Percentiles rank a stretch among this genome's conserved stretches.
phyloP scores from a whole-genome alignment of 2,888 invertebrate genomes.

The Trachelus tabidus region DNA sequence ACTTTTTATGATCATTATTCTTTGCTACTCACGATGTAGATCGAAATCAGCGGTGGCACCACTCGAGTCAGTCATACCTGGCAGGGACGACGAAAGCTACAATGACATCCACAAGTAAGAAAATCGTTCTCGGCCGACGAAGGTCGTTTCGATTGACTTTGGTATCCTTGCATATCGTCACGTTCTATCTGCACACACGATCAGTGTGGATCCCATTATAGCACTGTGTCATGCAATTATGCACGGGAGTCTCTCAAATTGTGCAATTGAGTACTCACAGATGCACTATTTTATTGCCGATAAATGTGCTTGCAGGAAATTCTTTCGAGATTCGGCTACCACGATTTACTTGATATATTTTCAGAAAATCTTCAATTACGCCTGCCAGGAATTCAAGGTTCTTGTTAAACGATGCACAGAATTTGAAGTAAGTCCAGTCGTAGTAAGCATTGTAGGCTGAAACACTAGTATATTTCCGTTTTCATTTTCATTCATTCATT shows the following conservation, averaged over 20 bases:
- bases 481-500: background rate
- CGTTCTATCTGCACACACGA: slow-evolving; percentile 42
- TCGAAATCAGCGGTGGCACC: background rate
- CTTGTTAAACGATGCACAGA: background rate
- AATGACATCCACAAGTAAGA: background rate
- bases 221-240: slow-evolving; percentile 16
- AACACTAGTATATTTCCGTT: background rate
- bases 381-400: background rate
- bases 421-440: background rate
- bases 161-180: slow-evolving; percentile 48
- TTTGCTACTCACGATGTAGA: background rate
- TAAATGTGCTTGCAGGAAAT: background rate
- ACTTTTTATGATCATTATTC: background rate
- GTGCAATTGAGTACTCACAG: background rate
- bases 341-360: slow-evolving; percentile 11
- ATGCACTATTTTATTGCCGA: background rate
- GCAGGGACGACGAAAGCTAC: background rate
- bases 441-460: background rate
- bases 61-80: background rate
- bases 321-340: background rate
- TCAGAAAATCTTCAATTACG: background rate
- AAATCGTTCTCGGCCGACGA: slow-evolving; percentile 18
- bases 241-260: background rate
- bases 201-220: slow-evolving; percentile 22
- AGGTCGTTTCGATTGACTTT: slow-evolving; percentile 29